Conservation (phyloP, 1,140 invertebrate species). For the Tetramorium parvispinum region DNA sequence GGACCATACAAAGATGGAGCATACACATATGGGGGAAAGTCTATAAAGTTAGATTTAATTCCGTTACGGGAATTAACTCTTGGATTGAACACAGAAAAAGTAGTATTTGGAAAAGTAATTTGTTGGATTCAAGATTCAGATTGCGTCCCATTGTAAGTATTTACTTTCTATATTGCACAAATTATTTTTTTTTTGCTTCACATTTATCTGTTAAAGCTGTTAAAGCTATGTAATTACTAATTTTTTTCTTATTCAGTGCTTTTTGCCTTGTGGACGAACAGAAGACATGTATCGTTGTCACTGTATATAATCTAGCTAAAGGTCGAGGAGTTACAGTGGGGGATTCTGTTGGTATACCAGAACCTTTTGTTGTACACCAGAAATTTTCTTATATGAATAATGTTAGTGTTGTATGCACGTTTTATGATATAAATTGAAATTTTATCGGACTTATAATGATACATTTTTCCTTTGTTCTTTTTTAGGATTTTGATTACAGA, state of each 20-base stretch:
- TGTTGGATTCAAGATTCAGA: slow-evolving; percentile 91
- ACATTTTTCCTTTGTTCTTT: slow-evolving; percentile 72
- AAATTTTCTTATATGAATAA: slow-evolving; percentile 87
- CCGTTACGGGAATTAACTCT: slow-evolving; percentile 85
- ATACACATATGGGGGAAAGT: slow-evolving; percentile 86
- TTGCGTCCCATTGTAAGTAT: slow-evolving; percentile 91
- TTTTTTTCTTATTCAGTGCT: slow-evolving; percentile 87
- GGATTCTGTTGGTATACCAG: slow-evolving; percentile 93
- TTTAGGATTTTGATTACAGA: slow-evolving; percentile 90
- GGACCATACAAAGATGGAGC: slow-evolving; percentile 88
- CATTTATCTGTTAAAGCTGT: slow-evolving; percentile 6
- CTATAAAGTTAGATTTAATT: slow-evolving; percentile 86
- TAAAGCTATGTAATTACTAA: slow-evolving; percentile 24
- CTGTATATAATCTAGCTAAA: slow-evolving; percentile 93
- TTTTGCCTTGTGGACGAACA: slow-evolving; percentile 93
- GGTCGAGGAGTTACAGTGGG: slow-evolving; percentile 94
- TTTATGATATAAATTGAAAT: background rate
- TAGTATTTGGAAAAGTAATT: slow-evolving; percentile 92
- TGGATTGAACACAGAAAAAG: slow-evolving; percentile 89
- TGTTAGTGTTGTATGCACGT: slow-evolving; percentile 83
- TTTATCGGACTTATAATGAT: slow-evolving; percentile 11
- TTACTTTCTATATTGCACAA: background rate
- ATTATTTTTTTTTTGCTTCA: background rate
- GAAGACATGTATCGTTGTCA: slow-evolving; percentile 90
- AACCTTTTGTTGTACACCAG: slow-evolving; percentile 90